These are phyloP conservation scores for Scaptomyza graminum DNA, from an alignment of 1,140 invertebrate species.

Conservation along the genomic window DNA sequence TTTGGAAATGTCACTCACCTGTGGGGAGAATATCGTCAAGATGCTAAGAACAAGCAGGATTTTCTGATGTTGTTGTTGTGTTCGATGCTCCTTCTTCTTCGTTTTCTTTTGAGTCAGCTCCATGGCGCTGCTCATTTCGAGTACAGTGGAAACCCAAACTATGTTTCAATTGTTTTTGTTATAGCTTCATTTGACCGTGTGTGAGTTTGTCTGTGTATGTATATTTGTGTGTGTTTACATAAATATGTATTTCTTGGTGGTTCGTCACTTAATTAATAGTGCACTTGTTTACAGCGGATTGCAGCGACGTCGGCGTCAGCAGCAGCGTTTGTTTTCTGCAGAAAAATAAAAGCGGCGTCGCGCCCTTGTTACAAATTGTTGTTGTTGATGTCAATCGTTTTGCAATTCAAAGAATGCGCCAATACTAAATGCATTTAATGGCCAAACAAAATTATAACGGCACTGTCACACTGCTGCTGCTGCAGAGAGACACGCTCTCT, in stretches of 20 bases:
- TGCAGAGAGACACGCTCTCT: slow-evolving; percentile 7
- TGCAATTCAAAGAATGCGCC: slow-evolving; percentile 46
- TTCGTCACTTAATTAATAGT: slow-evolving; percentile 69
- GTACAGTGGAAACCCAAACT: slow-evolving; percentile 57
- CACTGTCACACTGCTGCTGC: slow-evolving; percentile 39
- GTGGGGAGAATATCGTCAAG: slow-evolving; percentile 65
- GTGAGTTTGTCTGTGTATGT: slow-evolving; percentile 17
- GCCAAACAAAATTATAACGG: slow-evolving; percentile 68
- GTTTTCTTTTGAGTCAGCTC: slow-evolving; percentile 33
- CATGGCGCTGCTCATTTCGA: slow-evolving; percentile 54
- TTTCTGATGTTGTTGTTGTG: slow-evolving; percentile 41
- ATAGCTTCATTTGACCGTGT: slow-evolving; percentile 37
- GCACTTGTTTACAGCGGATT: slow-evolving; percentile 65
- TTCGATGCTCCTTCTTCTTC: slow-evolving; percentile 19
- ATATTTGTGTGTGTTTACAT: neutral
- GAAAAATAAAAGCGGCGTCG: slow-evolving; percentile 22
- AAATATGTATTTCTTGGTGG: slow-evolving; percentile 22
- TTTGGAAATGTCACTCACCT: slow-evolving; percentile 49
- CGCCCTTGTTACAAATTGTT: slow-evolving; percentile 9
- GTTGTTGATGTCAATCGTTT: slow-evolving; percentile 20
- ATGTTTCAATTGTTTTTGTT: slow-evolving; percentile 37
- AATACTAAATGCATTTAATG: slow-evolving; percentile 51
- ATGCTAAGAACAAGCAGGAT: slow-evolving; percentile 56
- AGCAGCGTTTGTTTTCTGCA: slow-evolving; percentile 10
- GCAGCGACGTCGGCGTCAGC: slow-evolving; percentile 6